Base-by-base conservation (phyloP, 2,888 invertebrate species). In the Mactromeris polynyma region DNA sequence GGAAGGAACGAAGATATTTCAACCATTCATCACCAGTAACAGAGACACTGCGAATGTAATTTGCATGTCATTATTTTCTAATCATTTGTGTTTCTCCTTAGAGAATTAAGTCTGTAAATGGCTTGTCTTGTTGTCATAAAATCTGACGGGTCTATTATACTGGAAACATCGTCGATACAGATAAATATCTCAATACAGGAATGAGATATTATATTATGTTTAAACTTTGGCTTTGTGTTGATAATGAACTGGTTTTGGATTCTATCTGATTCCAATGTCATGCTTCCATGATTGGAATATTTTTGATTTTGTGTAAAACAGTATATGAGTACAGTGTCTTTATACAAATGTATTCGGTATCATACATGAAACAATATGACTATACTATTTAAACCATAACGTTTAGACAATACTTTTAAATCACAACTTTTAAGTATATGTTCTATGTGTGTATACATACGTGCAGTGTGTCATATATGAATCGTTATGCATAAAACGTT, bases 31-130 rank as follows among this genome's bases (percentile, higher is more conserved):
- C 58, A 64, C 26, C n/a, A n/a, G 58, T 64, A 64, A 64, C 58
- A 26, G 82, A 40, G 21, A 82, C 21, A 58, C 64, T 38, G 82
- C 2, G 73, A 46, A 83, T 69, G 83, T 83, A 83, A 83, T 83
- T 83, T 83, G 83, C 83, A 83, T 83, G 83, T 83, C 46, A 83
- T 83, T 83, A 69, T 83, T 42, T 46, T 73, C 83, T 19, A 69
- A 83, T 83, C 73, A 83, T 83, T 46, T 14, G 33, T 11, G 42
- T 11, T 42, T 83, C 83, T 83, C 83, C 73, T 73, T 2, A 9
- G 83, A 69, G 83, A 83, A 33, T 42, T 46, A 31, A 73, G 46
- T 42, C 83, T 64, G 46, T 83, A 73, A n/a, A 83, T 17, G 11
- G 46, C 36, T 73, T 73, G 83, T 69, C 73, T 73, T 83, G 31